A percentile compares a stretch with the other conserved stretches of the same genome.
Conservation (phyloP, 2,888 invertebrate genomes). For the Pseudanteris insignis region DNA sequence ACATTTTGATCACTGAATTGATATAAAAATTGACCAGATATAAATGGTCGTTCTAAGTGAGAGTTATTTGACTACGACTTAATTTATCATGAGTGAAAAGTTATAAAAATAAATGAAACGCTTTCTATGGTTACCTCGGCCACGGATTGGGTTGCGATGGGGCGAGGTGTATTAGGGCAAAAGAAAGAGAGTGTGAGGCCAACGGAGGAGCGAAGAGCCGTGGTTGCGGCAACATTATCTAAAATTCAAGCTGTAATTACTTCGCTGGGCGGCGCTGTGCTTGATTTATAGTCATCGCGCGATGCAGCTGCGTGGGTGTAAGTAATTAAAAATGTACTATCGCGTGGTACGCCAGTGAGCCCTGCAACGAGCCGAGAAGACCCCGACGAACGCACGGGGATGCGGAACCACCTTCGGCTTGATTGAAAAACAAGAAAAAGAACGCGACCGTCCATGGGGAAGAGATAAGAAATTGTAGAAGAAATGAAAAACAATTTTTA, state of each 20-base stretch:
- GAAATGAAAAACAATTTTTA: constrained; percentile 44
- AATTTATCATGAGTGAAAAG: neutral
- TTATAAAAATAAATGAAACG: neutral
- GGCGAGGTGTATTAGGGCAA: constrained; percentile 39
- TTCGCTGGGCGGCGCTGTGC: constrained; percentile 65
- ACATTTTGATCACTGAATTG: no score
- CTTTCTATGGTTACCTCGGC: constrained; percentile 35
- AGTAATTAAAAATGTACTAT: constrained; percentile 68
- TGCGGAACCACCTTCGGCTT: constrained; percentile 58
- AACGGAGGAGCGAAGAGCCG: constrained; percentile 51
- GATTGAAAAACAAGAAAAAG: constrained; percentile 51
- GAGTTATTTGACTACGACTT: neutral
- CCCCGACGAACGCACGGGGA: constrained; percentile 51
- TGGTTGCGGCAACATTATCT: constrained; percentile 67
- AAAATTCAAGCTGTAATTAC: constrained; percentile 68
- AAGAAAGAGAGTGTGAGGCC: constrained; percentile 38
- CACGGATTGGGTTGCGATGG: constrained; percentile 47
- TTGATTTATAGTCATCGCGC: constrained; percentile 67
- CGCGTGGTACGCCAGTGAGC: constrained; percentile 62
- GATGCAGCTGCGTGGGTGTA: constrained; percentile 68
- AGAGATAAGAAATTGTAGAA: constrained; percentile 44
- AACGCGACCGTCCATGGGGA: constrained; percentile 46
- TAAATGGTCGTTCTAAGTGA: no score
- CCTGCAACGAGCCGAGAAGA: constrained; percentile 50
- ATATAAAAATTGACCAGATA: no score